phyloP scores from a whole-genome alignment of 92 coral and sea anemone species.

The Blastomussa wellsi region DNA sequence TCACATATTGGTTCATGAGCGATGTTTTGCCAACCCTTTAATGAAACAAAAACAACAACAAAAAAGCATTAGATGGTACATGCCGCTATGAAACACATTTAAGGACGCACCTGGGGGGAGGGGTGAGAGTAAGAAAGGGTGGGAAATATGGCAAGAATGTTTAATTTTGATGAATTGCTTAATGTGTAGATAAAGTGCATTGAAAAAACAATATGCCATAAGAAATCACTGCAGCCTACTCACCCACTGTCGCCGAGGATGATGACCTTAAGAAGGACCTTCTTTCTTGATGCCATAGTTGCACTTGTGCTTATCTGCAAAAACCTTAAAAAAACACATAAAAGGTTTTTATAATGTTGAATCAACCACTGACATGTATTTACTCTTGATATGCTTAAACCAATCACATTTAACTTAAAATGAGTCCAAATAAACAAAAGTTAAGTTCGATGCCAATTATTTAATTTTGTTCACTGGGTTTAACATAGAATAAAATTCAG shows the following conservation, averaged over 20 bases:
- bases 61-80: not conserved
- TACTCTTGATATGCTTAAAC: not conserved
- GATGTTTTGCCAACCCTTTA: conserved; percentile 97
- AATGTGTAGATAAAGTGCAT: not conserved
- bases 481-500: not conserved
- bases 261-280: conserved; percentile 94
- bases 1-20: conserved; percentile 98
- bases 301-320: not conserved
- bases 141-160: too few species aligned
- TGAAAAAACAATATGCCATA: not conserved
- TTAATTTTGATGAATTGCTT: too few species aligned
- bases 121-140: too few species aligned
- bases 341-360: not conserved
- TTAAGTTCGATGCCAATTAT: too few species aligned
- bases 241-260: conserved; percentile 99
- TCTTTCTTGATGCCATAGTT: conserved; percentile 96
- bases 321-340: not conserved
- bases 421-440: not conserved
- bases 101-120: too few species aligned
- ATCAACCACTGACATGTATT: not conserved
- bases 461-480: not conserved
- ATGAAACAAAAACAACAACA: conserved; percentile 13
- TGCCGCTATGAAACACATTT: not conserved
- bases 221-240: not conserved
- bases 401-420: not conserved